These are phyloP conservation scores for Hydropsyche tenuis DNA, from an alignment of 1,140 invertebrate species.

Conservation along the genomic window DNA sequence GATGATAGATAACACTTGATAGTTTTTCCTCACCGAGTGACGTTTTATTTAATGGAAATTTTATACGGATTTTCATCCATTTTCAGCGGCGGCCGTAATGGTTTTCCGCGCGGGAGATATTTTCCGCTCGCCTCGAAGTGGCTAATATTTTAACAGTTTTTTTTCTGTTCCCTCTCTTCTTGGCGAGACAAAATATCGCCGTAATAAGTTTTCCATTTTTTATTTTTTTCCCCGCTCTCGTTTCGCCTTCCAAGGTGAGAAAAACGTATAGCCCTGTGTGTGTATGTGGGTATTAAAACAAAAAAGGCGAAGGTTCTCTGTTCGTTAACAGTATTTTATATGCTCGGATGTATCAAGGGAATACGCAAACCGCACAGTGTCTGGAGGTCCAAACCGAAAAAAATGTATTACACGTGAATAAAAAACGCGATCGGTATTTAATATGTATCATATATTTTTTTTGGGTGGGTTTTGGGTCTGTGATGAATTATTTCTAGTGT, in stretches of 20 bases:
- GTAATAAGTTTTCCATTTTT: conserved; percentile 28
- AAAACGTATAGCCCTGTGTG: background rate
- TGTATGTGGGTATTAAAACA: no score
- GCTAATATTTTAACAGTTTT: conserved; percentile 32
- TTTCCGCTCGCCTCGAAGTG: conserved; percentile 23
- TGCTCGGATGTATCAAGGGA: no score
- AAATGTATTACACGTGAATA: no score
- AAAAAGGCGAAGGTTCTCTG: no score
- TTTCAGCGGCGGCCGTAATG: conserved; percentile 26
- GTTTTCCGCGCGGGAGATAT: conserved; percentile 27
- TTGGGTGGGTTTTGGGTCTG: no score
- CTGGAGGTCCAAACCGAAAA: no score
- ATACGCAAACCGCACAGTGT: no score
- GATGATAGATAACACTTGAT: conserved; percentile 38
- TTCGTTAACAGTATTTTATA: no score
- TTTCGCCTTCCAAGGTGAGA: background rate
- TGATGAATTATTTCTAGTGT: no score
- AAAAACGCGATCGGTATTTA: no score
- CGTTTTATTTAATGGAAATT: conserved; percentile 42
- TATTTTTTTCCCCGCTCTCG: conserved; percentile 8
- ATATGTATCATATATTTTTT: no score
- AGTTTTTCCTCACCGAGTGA: conserved; percentile 41
- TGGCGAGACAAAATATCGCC: conserved; percentile 22
- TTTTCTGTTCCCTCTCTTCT: conserved; percentile 8
- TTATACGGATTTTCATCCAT: conserved; percentile 40